phyloP scores from a whole-genome alignment of 2,888 invertebrate genomes.

The Agriopis marginaria region DNA sequence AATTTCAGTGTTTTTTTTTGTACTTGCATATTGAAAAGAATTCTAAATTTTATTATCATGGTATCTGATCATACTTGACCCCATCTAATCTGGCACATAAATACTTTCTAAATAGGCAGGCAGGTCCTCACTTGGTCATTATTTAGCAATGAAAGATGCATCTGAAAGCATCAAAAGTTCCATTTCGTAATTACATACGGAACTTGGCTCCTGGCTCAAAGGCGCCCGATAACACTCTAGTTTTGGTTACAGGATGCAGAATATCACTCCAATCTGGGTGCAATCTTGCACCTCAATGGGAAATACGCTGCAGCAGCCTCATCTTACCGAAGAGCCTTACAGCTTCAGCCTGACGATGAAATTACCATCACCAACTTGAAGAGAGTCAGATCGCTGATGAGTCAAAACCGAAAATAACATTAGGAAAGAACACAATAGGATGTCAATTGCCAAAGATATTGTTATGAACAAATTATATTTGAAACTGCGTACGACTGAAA shows the following conservation, averaged over 20 bases:
- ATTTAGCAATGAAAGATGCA: not conserved
- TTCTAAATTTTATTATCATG: too few species aligned
- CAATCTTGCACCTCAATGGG: constrained; percentile 97
- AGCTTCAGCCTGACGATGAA: constrained; percentile 94
- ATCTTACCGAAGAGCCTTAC: constrained; percentile 94
- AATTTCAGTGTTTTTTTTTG: too few species aligned
- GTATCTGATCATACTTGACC: too few species aligned
- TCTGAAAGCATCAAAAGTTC: constrained; percentile 14
- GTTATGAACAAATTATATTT: constrained; percentile 54
- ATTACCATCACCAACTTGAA: constrained; percentile 96
- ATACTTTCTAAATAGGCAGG: too few species aligned
- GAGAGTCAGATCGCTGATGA: constrained; percentile 74
- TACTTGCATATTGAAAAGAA: too few species aligned
- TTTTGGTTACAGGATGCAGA: constrained; percentile 90
- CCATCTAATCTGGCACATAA: too few species aligned
- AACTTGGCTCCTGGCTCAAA: constrained; percentile 16
- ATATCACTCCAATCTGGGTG: constrained; percentile 97
- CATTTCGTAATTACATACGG: constrained; percentile 33
- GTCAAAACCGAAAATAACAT: constrained; percentile 69
- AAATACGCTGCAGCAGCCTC: constrained; percentile 95
- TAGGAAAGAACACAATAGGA: constrained; percentile 57
- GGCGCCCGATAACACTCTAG: constrained; percentile 34
- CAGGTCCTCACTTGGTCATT: not conserved
- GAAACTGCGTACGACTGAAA: constrained; percentile 53
- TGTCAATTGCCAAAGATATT: constrained; percentile 81